A percentile compares a stretch with the other conserved stretches of the same genome.
phyloP scores from a whole-genome alignment of 2,888 invertebrate genomes.

The Volucella inanis region DNA sequence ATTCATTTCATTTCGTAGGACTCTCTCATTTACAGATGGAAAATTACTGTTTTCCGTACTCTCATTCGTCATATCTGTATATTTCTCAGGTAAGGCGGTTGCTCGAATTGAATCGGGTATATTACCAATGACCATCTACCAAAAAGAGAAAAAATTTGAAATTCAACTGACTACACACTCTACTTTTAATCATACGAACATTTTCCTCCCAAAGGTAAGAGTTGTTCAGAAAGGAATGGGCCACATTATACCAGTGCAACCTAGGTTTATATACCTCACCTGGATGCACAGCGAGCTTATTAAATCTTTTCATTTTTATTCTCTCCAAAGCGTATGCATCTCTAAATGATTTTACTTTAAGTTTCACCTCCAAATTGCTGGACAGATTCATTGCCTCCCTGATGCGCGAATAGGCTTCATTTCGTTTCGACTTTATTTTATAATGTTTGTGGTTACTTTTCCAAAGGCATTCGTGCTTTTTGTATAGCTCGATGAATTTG shows the following conservation, averaged over 20 bases:
- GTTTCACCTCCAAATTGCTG: slow-evolving; percentile 13
- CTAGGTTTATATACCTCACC: slow-evolving; percentile 5
- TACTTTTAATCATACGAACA: not conserved
- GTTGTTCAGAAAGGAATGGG: slow-evolving; percentile 21
- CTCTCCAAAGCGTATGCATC: slow-evolving; percentile 32
- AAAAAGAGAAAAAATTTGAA: not conserved
- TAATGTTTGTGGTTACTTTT: slow-evolving; percentile 10
- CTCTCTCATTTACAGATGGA: not conserved
- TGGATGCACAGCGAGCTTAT: not conserved
- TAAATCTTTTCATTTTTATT: not conserved
- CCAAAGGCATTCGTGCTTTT: slow-evolving; percentile 35
- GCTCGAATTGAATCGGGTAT: not conserved
- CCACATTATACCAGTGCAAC: slow-evolving; percentile 25
- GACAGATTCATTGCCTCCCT: slow-evolving; percentile 17
- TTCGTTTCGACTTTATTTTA: slow-evolving; percentile 17
- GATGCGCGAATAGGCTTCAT: slow-evolving; percentile 20
- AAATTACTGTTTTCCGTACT: not conserved
- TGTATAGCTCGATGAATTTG: slow-evolving; percentile 33
- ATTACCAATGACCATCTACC: not conserved
- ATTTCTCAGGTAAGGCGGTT: not conserved
- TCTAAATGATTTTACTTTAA: slow-evolving; percentile 29
- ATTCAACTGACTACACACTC: slow-evolving; percentile 6
- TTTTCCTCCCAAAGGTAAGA: not conserved
- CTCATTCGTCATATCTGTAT: not conserved
- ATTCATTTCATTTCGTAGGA: no score